Evolutionary conservation across 23 tunicate species (phyloP).

Genomic region (Oikopleura albicans): DNA sequence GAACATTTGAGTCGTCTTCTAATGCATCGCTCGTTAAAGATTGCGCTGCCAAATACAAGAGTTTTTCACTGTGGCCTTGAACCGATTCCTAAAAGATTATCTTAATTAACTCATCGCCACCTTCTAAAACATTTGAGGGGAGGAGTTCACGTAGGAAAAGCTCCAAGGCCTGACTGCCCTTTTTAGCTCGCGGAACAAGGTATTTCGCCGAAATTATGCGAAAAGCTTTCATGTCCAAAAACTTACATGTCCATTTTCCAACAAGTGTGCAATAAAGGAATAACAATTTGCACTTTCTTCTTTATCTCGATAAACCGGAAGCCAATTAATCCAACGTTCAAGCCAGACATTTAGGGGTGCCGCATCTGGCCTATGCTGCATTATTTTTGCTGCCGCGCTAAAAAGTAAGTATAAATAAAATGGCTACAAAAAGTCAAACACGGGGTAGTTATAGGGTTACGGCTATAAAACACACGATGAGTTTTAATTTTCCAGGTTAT

Average conservation of each 20-base stretch:
- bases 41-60: slow-evolving; percentile 44
- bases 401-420: not conserved
- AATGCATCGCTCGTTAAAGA: slow-evolving; percentile 54
- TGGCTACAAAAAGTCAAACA: too few species aligned
- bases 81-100: slow-evolving; percentile 35
- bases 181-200: too few species aligned
- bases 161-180: too few species aligned
- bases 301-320: slow-evolving; percentile 83
- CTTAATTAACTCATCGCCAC: too few species aligned
- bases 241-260: not conserved
- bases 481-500: too few species aligned
- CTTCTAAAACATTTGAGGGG: too few species aligned
- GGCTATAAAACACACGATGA: too few species aligned
- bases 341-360: slow-evolving; percentile 31
- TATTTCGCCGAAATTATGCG: too few species aligned
- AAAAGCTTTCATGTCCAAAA: too few species aligned
- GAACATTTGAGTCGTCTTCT: slow-evolving; percentile 30
- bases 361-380: slow-evolving; percentile 37
- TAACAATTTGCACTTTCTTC: slow-evolving; percentile 56
- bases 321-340: slow-evolving; percentile 68
- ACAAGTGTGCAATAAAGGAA: not conserved
- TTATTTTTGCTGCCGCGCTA: slow-evolving; percentile 53
- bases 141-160: too few species aligned
- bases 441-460: too few species aligned
- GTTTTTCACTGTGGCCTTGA: slow-evolving; percentile 41